Conservation (phyloP, 2,888 invertebrate genomes). For the Clitarchus hookeri region DNA sequence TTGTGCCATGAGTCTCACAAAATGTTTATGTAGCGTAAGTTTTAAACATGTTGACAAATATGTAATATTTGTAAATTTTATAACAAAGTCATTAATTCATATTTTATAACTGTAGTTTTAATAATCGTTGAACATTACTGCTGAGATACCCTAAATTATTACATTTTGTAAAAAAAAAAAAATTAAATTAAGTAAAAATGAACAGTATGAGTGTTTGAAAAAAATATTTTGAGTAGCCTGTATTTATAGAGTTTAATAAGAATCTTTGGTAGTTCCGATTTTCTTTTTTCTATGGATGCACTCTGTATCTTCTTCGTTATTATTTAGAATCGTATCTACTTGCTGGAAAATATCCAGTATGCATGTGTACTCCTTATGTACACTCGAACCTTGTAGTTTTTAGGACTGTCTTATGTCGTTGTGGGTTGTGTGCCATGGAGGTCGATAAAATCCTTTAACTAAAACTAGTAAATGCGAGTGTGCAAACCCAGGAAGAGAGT, state of each 20-base stretch:
- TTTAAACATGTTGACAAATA: slow-evolving; percentile 2
- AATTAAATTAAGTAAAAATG: neutral
- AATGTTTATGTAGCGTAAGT: neutral
- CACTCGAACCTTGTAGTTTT: neutral
- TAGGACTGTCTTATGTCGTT: neutral
- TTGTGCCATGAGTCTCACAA: neutral
- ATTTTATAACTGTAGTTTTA: slow-evolving; percentile 20
- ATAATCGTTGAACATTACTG: neutral
- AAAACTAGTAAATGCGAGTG: neutral
- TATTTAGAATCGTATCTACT: neutral
- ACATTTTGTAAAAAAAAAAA: neutral
- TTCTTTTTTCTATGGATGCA: neutral
- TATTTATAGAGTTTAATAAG: neutral
- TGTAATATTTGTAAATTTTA: slow-evolving; percentile 19
- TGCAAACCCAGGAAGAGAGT: slow-evolving; percentile 22
- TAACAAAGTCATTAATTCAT: neutral
- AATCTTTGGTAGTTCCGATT: neutral
- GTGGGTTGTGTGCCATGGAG: neutral
- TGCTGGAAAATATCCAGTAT: neutral
- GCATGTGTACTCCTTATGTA: neutral
- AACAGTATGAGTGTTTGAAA: neutral
- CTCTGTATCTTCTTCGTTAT: no score
- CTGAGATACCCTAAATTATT: neutral
- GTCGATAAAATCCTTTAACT: neutral
- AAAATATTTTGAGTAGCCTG: neutral